Conservation (phyloP, 2,797 vertebrate genomes). For the Chloroceryle inda region DNA sequence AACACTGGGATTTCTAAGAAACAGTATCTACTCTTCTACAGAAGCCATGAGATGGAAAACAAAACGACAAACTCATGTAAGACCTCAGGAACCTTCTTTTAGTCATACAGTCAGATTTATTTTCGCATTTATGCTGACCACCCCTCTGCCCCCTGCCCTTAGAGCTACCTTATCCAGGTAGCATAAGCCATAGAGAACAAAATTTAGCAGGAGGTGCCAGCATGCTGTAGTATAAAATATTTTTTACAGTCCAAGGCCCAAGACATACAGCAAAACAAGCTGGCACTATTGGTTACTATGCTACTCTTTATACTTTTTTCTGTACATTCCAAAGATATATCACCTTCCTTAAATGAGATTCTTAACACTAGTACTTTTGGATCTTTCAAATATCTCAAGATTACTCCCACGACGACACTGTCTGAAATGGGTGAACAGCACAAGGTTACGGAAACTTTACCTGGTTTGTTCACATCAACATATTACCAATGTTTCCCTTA, state of each 20-base stretch:
- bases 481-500: neutral
- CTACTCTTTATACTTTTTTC: neutral
- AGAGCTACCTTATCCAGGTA: neutral
- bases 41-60: neutral
- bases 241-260: neutral
- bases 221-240: neutral
- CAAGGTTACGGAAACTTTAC: neutral
- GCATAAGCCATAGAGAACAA: neutral
- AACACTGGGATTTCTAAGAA: neutral
- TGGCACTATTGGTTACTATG: neutral
- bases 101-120: neutral
- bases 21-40: neutral
- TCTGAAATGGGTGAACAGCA: neutral
- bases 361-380: neutral
- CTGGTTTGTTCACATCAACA: neutral
- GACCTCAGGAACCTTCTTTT: neutral
- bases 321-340: neutral
- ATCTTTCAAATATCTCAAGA: neutral
- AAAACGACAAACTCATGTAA: neutral
- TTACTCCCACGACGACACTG: neutral
- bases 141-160: fast-evolving
- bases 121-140: neutral
- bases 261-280: neutral
- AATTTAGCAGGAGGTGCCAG: neutral
- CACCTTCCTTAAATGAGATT: neutral